A percentile compares a stretch with the other conserved stretches of the same genome.
These are phyloP conservation scores for Mobula birostris DNA, from an alignment of 2,113 vertebrate genomes.

Conservation along the genomic window DNA sequence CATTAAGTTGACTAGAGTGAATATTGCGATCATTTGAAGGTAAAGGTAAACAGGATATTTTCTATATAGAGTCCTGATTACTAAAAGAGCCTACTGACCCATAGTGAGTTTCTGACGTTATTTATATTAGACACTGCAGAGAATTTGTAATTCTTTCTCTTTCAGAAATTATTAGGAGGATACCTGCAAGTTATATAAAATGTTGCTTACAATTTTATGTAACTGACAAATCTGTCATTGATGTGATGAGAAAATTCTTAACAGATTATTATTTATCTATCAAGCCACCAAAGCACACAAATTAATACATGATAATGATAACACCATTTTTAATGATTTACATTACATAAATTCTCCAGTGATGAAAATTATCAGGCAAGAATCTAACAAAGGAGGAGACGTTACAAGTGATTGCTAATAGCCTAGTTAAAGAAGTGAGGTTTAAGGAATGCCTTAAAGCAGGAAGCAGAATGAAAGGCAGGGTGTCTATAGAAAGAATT, in stretches of 20 bases:
- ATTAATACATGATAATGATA: background rate
- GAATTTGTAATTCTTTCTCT: background rate
- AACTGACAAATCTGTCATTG: background rate
- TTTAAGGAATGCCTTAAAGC: background rate
- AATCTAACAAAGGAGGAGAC: background rate
- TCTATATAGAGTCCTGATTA: background rate
- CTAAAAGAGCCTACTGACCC: background rate
- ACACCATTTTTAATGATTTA: background rate
- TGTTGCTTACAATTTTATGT: background rate
- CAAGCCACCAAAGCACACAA: background rate
- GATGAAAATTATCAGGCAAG: background rate
- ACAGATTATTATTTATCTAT: background rate
- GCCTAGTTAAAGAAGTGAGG: background rate
- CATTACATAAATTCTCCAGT: background rate
- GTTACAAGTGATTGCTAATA: background rate
- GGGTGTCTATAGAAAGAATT: background rate
- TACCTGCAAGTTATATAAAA: background rate
- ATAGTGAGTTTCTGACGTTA: background rate
- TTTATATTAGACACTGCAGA: background rate
- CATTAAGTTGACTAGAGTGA: background rate
- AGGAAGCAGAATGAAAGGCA: background rate
- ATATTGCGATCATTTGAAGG: background rate
- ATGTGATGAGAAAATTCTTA: background rate
- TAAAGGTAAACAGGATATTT: conserved; percentile 6
- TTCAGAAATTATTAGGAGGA: background rate